These are phyloP conservation scores for Tanytarsus gracilentus DNA, from an alignment of 2,888 invertebrate species.

Conservation along the genomic window DNA sequence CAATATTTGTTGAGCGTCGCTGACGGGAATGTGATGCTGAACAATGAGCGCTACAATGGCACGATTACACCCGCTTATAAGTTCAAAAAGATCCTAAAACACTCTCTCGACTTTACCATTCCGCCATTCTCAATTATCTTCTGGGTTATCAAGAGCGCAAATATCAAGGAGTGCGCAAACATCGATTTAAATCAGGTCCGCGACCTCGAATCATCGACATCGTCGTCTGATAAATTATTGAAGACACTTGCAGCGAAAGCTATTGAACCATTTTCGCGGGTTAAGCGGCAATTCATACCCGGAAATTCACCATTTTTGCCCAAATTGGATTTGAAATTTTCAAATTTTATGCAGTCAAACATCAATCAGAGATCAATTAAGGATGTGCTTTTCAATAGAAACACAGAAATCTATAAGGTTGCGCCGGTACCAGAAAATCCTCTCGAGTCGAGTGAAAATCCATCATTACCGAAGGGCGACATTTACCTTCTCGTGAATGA, in stretches of 20 bases:
- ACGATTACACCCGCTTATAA: slow-evolving; percentile 11
- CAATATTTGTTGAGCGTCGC: slow-evolving; percentile 48
- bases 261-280: neutral
- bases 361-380: neutral
- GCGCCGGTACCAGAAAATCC: slow-evolving; percentile 12
- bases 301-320: slow-evolving; percentile 3
- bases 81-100: slow-evolving; percentile 15
- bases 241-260: neutral
- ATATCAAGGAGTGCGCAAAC: slow-evolving; percentile 16
- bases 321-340: neutral
- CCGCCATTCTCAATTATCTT: slow-evolving; percentile 23
- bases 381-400: slow-evolving; percentile 4
- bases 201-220: neutral
- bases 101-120: neutral
- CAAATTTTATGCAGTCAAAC: slow-evolving; percentile 5
- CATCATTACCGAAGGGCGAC: slow-evolving; percentile 31
- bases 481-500: slow-evolving; percentile 31
- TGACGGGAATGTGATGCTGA: slow-evolving; percentile 34
- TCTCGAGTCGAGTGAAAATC: slow-evolving; percentile 30
- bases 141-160: slow-evolving; percentile 20
- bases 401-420: slow-evolving; percentile 13
- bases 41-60: slow-evolving; percentile 11
- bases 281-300: slow-evolving; percentile 4
- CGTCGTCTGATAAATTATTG: slow-evolving; percentile 9
- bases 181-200: neutral